These are phyloP conservation scores for Antheraea assamensis DNA, from an alignment of 2,888 invertebrate species.

Conservation along the genomic window DNA sequence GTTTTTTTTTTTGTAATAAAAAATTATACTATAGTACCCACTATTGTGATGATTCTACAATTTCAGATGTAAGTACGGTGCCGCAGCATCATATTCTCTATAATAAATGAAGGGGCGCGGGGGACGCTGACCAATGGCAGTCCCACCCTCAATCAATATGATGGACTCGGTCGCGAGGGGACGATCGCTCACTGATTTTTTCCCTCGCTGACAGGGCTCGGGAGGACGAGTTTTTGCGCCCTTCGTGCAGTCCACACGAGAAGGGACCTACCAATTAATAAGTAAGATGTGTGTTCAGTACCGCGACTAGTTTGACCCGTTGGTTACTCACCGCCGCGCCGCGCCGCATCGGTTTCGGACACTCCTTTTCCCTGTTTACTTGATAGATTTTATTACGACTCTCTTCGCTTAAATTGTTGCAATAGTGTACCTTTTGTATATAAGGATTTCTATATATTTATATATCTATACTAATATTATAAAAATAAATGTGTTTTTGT, in stretches of 20 bases:
- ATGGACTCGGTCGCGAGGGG: constrained; percentile 82
- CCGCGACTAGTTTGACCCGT: constrained; percentile 18
- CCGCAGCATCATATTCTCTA: constrained; percentile 78
- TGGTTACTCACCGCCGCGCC: constrained; percentile 19
- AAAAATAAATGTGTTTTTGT: too few species aligned
- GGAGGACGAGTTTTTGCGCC: constrained; percentile 80
- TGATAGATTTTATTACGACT: constrained; percentile 50
- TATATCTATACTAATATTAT: background rate
- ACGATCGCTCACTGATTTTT: constrained; percentile 83
- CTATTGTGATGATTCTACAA: constrained; percentile 46
- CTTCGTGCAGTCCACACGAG: constrained; percentile 65
- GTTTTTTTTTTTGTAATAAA: background rate
- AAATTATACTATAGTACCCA: background rate
- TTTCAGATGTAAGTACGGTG: constrained; percentile 30
- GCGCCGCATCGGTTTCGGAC: constrained; percentile 37
- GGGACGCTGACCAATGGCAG: constrained; percentile 81
- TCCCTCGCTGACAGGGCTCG: constrained; percentile 81
- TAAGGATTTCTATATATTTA: background rate
- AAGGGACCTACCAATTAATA: constrained; percentile 80
- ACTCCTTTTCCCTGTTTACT: constrained; percentile 67
- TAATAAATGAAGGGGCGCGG: constrained; percentile 83
- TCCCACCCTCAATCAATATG: constrained; percentile 84
- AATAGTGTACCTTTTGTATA: background rate
- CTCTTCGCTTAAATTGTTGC: constrained; percentile 20
- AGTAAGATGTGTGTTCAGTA: constrained; percentile 48